These are phyloP conservation scores for Microplitis mediator DNA, from an alignment of 1,140 invertebrate genomes.

Conservation along the genomic window DNA sequence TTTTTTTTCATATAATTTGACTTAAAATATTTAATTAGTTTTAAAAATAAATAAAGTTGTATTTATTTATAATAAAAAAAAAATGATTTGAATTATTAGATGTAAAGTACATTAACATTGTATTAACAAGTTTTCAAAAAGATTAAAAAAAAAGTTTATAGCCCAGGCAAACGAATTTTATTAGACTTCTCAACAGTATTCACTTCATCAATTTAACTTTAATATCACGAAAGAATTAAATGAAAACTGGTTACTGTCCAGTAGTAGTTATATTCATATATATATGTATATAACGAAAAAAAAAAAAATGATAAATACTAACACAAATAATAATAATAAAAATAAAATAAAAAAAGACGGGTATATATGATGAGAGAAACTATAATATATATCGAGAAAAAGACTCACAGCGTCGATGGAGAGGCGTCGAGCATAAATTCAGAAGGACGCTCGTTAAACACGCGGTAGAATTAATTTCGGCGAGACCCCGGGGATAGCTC, in stretches of 20 bases:
- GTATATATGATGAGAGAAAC: background rate
- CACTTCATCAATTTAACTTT: too few relatives aligned
- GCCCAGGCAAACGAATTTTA: slow-evolving; percentile 9
- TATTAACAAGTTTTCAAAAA: slow-evolving; percentile 1
- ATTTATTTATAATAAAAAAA: background rate
- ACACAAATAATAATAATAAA: too few relatives aligned
- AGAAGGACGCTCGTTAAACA: slow-evolving; percentile 27
- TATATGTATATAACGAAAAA: too few relatives aligned
- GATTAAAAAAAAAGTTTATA: slow-evolving; percentile 6
- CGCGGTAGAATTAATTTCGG: slow-evolving; percentile 24
- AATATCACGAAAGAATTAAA: too few relatives aligned
- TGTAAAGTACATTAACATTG: background rate
- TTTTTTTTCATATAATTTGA: too few relatives aligned
- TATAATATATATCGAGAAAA: slow-evolving; percentile 15
- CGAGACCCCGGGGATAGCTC: slow-evolving; percentile 29
- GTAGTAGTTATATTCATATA: too few relatives aligned
- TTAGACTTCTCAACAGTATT: slow-evolving; percentile 11
- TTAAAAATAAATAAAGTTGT: too few relatives aligned
- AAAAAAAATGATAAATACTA: too few relatives aligned
- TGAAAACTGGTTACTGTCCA: too few relatives aligned
- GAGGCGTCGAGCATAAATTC: slow-evolving; percentile 31
- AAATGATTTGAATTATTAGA: too few relatives aligned
- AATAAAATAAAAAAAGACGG: background rate
- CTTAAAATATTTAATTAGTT: too few relatives aligned
- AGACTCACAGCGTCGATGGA: slow-evolving; percentile 20